Evolutionary conservation across 2,888 invertebrate species (phyloP).

Genomic region (Phyllotreta striolata): DNA sequence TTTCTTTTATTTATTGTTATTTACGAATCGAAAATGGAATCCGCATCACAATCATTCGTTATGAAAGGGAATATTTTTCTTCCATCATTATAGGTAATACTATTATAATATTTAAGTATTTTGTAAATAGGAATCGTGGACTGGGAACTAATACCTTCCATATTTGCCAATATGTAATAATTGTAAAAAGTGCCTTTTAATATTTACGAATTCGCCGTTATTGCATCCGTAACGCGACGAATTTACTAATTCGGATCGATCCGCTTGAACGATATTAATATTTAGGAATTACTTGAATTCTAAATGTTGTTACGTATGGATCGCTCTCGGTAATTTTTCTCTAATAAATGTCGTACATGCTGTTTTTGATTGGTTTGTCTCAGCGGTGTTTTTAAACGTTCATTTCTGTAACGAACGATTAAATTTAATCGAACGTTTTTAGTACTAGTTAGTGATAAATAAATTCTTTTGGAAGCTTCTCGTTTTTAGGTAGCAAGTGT

Average conservation of each 20-base stretch:
- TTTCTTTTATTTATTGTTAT: constrained; percentile 11
- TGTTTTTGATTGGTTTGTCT: constrained; percentile 32
- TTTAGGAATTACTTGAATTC: constrained; percentile 17
- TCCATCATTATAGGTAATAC: no score
- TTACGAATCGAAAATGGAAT: constrained; percentile 22
- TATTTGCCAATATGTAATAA: constrained; percentile 59
- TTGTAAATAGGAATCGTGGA: constrained; percentile 34
- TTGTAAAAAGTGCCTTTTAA: constrained; percentile 61
- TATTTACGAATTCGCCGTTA: constrained; percentile 55
- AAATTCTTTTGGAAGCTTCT: no score
- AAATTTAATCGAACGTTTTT: no score
- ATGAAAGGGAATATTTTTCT: constrained; percentile 6
- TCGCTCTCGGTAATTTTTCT: constrained; percentile 25
- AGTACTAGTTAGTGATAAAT: no score
- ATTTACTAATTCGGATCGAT: constrained; percentile 10
- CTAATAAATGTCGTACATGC: constrained; percentile 42
- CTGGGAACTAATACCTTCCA: constrained; percentile 61
- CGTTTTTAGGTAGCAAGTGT: no score
- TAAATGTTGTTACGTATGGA: constrained; percentile 34
- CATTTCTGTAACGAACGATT: constrained; percentile 12
- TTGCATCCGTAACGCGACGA: constrained; percentile 18
- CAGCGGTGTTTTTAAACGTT: constrained; percentile 15
- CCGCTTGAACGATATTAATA: constrained; percentile 1
- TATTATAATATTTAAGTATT: no score
- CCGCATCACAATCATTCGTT: constrained; percentile 28